These are phyloP conservation scores for Noctilio leporinus DNA, from an alignment of 2,113 vertebrate genomes.

Conservation along the genomic window DNA sequence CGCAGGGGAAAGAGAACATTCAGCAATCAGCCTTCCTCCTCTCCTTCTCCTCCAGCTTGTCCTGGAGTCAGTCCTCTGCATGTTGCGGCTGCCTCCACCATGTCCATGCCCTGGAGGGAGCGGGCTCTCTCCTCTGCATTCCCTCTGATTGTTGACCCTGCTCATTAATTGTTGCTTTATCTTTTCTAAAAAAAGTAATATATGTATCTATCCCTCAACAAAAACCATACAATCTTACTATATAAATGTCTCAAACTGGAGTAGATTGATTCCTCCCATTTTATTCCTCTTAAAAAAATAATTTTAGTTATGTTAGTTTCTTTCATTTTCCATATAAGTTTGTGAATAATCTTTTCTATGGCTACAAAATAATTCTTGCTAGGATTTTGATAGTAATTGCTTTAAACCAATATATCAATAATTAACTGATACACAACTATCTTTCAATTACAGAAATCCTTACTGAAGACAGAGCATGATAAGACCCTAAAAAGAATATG, in stretches of 20 bases:
- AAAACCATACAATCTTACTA: neutral
- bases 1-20: neutral
- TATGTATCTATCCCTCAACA: neutral
- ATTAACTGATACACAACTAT: neutral
- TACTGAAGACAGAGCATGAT: neutral
- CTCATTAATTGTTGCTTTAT: neutral
- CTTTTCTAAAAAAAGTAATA: neutral
- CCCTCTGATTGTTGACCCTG: neutral
- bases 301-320: neutral
- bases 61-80: neutral
- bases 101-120: rapidly evolving
- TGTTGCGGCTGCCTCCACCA: neutral
- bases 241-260: neutral
- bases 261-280: neutral
- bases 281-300: neutral
- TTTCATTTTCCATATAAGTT: neutral
- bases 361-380: neutral
- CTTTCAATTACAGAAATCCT: neutral
- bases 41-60: rapidly evolving
- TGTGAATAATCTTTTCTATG: neutral
- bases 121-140: neutral
- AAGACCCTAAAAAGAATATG: neutral
- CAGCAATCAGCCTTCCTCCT: neutral
- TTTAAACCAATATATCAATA: neutral
- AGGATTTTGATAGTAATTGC: neutral